Base-by-base conservation (phyloP, 2,888 invertebrate genomes). In the Acleris cristana region DNA sequence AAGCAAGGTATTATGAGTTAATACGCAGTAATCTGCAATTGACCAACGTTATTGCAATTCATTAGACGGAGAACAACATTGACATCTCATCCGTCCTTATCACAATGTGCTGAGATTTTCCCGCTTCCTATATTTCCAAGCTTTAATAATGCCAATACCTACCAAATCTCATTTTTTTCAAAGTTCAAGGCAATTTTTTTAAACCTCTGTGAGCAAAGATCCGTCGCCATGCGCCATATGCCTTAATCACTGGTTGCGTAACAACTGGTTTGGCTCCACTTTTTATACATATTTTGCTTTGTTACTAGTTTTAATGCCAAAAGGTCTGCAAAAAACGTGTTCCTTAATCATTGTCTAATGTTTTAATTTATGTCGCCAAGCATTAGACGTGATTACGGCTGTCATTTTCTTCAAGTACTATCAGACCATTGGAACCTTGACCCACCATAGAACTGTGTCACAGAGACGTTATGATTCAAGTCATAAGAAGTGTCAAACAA, bases 271-370 rank as follows among this genome's bases (percentile, higher is more conserved):
- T 70, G 80, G 75, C 75, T 74, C 71, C 70, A 72, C 76, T 83
- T 84, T 84, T 82, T 83, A 76, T 80, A 75, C 77, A 77, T 73
- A 76, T 80, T 85, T 79, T 79, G 78, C 74, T 83, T 83, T 83
- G 81, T 83, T 85, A 80, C 76, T 73, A 69, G 81, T 80, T 81
- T 81, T 78, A 70, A 79, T 78, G 74, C 70, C 72, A 78, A 79
- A 81, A 79, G 74, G 70, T 77, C 59, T 64, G 71, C 74, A 76
- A 75, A 79, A 79, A 76, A 71, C 64, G 58, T 61, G 23, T 66
- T 64, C 61, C 61, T 54, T 65, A 61, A 70, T 64, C 65, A 63
- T 61, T 59, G 59, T 45, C 55, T 59, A 65, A 58, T 71, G 69
- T 71, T 70, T 59, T 64, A 69, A 71, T 66, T 64, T 65, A 30